Conservation (phyloP, 1,140 invertebrate species). For the Zaprionus gabonicus region DNA sequence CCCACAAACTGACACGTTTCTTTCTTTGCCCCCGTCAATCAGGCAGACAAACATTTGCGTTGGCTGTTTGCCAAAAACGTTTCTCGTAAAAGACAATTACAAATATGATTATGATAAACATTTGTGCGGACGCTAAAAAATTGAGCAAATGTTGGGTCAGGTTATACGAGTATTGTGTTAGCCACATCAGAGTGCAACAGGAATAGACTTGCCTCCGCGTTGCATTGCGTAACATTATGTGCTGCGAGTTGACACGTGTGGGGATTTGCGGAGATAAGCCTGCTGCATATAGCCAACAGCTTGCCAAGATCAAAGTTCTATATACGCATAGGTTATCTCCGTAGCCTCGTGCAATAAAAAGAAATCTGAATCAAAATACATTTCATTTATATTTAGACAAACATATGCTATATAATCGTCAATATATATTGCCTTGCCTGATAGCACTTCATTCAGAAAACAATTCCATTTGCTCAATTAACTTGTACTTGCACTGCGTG, state of each 20-base stretch:
- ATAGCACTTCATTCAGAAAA: constrained; percentile 13
- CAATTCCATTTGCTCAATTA: constrained; percentile 40
- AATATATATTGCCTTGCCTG: constrained; percentile 8
- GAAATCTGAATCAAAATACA: constrained; percentile 21
- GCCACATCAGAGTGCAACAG: background rate
- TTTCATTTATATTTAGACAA: constrained; percentile 5
- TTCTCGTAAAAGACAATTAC: constrained; percentile 11
- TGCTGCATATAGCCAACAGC: background rate
- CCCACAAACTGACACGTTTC: constrained; percentile 7
- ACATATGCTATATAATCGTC: background rate
- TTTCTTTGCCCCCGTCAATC: constrained; percentile 18
- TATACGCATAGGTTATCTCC: constrained; percentile 47
- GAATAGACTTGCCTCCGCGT: background rate
- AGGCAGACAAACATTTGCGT: constrained; percentile 18
- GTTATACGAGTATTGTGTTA: background rate
- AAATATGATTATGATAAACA: constrained; percentile 35
- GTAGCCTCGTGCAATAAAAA: constrained; percentile 40
- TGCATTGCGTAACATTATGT: background rate
- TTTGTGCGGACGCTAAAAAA: constrained; percentile 16
- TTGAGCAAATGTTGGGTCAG: constrained; percentile 42
- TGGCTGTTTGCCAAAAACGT: constrained; percentile 44
- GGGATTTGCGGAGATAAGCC: background rate
- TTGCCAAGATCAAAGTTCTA: constrained; percentile 9
- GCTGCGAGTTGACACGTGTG: constrained; percentile 7
- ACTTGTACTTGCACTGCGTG: constrained; percentile 27